Percentiles rank a stretch among this genome's conserved stretches.
These are phyloP conservation scores for Sarcophaga peregrina DNA, from an alignment of 1,140 invertebrate species.

Conservation along the genomic window DNA sequence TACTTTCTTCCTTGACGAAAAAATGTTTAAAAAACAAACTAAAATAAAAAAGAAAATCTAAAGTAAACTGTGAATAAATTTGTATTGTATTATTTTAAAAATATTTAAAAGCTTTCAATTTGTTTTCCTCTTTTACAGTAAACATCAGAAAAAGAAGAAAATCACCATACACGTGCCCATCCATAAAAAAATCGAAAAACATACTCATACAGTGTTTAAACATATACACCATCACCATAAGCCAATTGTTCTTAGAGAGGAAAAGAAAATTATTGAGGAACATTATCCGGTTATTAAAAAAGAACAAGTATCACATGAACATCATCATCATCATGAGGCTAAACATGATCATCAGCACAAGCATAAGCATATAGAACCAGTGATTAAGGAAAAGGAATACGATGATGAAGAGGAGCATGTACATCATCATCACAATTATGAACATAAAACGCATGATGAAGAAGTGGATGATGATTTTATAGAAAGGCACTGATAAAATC, in stretches of 20 bases:
- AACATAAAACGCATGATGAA: constrained; percentile 52
- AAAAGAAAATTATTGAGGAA: constrained; percentile 62
- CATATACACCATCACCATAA: constrained; percentile 65
- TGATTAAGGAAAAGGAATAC: constrained; percentile 37
- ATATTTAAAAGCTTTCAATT: background rate
- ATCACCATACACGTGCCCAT: constrained; percentile 64
- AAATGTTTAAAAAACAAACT: no score
- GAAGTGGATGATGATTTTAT: constrained; percentile 30
- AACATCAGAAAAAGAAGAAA: constrained; percentile 64
- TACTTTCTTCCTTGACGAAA: background rate
- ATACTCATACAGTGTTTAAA: constrained; percentile 62
- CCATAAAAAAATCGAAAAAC: constrained; percentile 64
- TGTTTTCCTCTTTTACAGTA: constrained; percentile 12
- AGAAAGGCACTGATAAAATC: background rate
- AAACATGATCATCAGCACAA: constrained; percentile 49
- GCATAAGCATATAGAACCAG: constrained; percentile 15
- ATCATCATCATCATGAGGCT: constrained; percentile 62
- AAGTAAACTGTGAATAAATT: background rate
- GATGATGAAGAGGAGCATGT: constrained; percentile 62
- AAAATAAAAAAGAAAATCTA: background rate
- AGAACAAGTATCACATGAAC: constrained; percentile 52
- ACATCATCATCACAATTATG: constrained; percentile 63
- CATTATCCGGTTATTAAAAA: constrained; percentile 55
- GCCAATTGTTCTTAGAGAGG: constrained; percentile 64
- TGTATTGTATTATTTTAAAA: background rate